These are phyloP conservation scores for Tetrax tetrax DNA, from an alignment of 2,113 vertebrate species.

Conservation along the genomic window DNA sequence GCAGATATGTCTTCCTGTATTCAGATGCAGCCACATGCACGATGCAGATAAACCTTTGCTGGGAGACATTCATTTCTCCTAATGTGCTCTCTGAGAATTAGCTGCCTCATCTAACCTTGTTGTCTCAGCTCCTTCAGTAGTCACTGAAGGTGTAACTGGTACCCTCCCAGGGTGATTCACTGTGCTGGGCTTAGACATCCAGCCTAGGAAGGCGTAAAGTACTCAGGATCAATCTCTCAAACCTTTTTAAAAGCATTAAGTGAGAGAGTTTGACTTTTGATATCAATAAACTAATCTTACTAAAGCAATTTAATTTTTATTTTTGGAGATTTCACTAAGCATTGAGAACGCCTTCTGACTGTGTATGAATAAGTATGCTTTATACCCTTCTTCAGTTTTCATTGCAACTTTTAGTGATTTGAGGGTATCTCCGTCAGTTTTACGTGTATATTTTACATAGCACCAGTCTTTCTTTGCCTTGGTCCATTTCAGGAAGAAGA, in stretches of 20 bases:
- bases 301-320: not conserved
- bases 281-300: not conserved
- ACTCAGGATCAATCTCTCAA: not conserved
- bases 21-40: not conserved
- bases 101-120: not conserved
- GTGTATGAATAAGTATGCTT: not conserved
- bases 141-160: not conserved
- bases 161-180: not conserved
- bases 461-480: not conserved
- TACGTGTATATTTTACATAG: not conserved
- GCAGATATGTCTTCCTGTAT: not conserved
- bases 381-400: not conserved
- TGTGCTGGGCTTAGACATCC: not conserved
- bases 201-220: not conserved
- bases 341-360: not conserved
- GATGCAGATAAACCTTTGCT: not conserved
- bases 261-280: not conserved
- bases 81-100: not conserved
- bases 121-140: not conserved
- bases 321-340: not conserved
- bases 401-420: not conserved
- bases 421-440: not conserved
- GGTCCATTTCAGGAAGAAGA: not conserved
- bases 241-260: not conserved
- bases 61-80: not conserved